Evolutionary conservation across 2,113 vertebrate species (phyloP).

Genomic region (Eurypyga helias): DNA sequence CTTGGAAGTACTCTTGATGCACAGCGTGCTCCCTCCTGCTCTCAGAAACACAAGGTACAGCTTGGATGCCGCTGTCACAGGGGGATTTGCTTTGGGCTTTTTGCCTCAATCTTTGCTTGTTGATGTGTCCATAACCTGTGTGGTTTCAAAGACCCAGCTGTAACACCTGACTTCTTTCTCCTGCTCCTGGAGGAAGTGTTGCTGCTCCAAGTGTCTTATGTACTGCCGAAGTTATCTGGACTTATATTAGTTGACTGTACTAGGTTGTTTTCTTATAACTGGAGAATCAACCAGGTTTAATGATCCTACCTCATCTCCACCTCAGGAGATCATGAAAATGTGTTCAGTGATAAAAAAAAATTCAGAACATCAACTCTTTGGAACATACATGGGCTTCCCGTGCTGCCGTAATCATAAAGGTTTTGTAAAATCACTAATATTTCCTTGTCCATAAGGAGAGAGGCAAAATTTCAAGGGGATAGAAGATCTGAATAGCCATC

Average conservation of each 20-base stretch:
- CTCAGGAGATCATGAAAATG: neutral
- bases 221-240: neutral
- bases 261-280: neutral
- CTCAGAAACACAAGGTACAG: neutral
- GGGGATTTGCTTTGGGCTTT: neutral
- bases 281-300: neutral
- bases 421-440: neutral
- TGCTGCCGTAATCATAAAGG: neutral
- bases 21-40: neutral
- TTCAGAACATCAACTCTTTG: neutral
- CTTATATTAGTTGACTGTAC: neutral
- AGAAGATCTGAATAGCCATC: neutral
- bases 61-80: neutral
- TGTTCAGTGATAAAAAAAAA: neutral
- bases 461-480: neutral
- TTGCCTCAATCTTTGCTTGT: neutral
- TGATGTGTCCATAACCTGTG: neutral
- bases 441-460: neutral
- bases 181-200: neutral
- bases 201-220: neutral
- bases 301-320: neutral
- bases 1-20: neutral
- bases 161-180: neutral
- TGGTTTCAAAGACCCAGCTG: neutral
- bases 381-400: rapidly evolving